Evolutionary conservation across 2,113 vertebrate species (phyloP).

Genomic region (Macquaria ambigua): DNA sequence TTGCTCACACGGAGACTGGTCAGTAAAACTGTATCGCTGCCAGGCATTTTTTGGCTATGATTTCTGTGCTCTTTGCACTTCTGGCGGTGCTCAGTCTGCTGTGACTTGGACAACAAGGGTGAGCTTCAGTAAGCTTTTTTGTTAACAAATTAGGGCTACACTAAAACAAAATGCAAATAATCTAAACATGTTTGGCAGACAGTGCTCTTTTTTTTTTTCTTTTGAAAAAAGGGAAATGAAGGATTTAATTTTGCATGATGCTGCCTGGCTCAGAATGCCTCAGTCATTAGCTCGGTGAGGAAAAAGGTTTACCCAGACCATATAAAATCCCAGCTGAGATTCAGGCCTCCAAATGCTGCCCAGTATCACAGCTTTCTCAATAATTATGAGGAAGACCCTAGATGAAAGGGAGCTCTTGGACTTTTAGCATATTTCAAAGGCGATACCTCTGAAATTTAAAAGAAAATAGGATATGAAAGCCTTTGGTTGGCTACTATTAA

Average conservation of each 20-base stretch:
- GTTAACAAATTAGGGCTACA: conserved; percentile 71
- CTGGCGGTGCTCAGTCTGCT: conserved; percentile 47
- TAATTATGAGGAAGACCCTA: conserved; percentile 69
- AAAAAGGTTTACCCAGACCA: conserved; percentile 75
- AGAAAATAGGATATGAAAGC: conserved; percentile 63
- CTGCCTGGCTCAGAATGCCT: conserved; percentile 63
- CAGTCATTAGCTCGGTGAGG: conserved; percentile 71
- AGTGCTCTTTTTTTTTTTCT: neutral
- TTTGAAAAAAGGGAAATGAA: conserved; percentile 30
- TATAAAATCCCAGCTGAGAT: conserved; percentile 71
- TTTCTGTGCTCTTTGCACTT: conserved; percentile 37
- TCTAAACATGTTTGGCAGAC: conserved; percentile 54
- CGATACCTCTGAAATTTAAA: conserved; percentile 69
- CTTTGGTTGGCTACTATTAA: conserved; percentile 51
- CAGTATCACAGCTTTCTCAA: conserved; percentile 70
- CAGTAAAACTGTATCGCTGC: conserved; percentile 3
- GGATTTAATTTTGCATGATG: conserved; percentile 73
- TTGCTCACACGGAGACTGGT: neutral
- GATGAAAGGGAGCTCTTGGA: conserved; percentile 76
- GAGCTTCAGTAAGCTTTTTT: conserved; percentile 65
- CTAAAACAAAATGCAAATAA: conserved; percentile 67
- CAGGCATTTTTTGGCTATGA: conserved; percentile 14
- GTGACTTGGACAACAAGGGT: conserved; percentile 63
- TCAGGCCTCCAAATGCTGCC: conserved; percentile 58
- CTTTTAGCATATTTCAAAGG: conserved; percentile 67